These are phyloP conservation scores for Bambusicola thoracicus DNA, from an alignment of 2,113 vertebrate species.

Conservation along the genomic window DNA sequence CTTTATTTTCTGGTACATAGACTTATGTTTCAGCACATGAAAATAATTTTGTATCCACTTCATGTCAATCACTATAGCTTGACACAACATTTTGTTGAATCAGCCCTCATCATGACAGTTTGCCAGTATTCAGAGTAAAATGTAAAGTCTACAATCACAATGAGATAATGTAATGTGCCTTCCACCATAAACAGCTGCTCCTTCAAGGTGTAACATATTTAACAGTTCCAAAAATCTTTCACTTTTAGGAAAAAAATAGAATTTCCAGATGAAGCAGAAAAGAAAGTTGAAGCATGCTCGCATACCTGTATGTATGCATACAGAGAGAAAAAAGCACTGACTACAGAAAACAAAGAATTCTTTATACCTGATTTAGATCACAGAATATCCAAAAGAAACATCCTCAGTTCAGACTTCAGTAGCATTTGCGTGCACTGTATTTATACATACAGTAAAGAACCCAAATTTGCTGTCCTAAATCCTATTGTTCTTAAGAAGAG, in stretches of 20 bases:
- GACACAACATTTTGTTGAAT: neutral
- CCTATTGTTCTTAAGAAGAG: neutral
- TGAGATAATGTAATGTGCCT: neutral
- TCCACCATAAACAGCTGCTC: neutral
- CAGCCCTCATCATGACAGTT: neutral
- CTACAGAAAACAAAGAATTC: neutral
- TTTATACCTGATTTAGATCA: neutral
- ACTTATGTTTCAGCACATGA: neutral
- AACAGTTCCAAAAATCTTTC: neutral
- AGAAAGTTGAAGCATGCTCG: neutral
- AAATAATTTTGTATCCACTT: neutral
- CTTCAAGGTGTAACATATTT: neutral
- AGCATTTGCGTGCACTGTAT: neutral
- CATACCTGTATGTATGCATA: accelerated
- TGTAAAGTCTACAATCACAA: neutral
- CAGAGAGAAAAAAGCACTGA: neutral
- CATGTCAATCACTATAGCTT: neutral
- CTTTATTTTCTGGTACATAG: neutral
- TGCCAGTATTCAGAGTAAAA: slow-evolving; percentile 13
- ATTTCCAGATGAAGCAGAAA: neutral
- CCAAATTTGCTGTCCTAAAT: neutral
- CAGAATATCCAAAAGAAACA: neutral
- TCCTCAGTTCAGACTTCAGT: neutral
- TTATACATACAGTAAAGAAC: neutral
- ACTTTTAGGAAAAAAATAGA: neutral